Evolutionary conservation across 2,113 vertebrate genomes (phyloP).

Genomic region (Porphyrio hochstetteri): DNA sequence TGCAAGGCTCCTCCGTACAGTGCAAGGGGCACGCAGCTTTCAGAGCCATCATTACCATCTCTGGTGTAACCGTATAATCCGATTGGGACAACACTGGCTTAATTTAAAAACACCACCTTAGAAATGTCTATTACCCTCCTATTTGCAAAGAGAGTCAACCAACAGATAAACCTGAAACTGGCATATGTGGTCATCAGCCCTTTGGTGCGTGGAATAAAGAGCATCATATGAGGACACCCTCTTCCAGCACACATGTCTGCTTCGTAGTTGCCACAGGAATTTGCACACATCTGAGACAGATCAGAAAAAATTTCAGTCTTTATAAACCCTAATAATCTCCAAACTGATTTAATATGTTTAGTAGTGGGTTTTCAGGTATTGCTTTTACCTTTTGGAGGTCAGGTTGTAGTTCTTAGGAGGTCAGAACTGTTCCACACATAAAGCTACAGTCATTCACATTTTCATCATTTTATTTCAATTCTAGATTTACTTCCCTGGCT

Average conservation of each 20-base stretch:
- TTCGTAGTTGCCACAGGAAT: slow-evolving; percentile 28
- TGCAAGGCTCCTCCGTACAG: neutral
- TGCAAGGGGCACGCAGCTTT: neutral
- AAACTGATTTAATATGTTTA: slow-evolving; percentile 50
- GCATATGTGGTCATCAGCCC: neutral
- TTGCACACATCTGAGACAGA: neutral
- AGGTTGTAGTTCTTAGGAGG: slow-evolving; percentile 34
- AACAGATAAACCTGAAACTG: neutral
- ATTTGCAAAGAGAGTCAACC: neutral
- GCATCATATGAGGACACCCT: neutral
- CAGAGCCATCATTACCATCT: neutral
- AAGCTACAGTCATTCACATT: neutral
- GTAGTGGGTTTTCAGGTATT: slow-evolving; percentile 44
- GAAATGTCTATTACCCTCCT: neutral
- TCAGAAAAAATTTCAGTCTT: slow-evolving; percentile 32
- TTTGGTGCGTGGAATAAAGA: fast-evolving
- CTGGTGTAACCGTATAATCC: neutral
- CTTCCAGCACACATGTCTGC: neutral
- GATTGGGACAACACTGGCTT: fast-evolving
- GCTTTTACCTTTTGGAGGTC: slow-evolving; percentile 48
- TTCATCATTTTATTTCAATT: slow-evolving; percentile 8
- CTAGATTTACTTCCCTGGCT: slow-evolving; percentile 26
- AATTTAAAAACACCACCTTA: neutral
- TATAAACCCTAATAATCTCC: slow-evolving; percentile 47
- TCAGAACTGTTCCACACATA: neutral